Percentiles rank a stretch among this genome's conserved stretches.
Evolutionary conservation across 35 echinoderm and acorn worm species (phyloP).

Genomic region (Acanthaster planci): DNA sequence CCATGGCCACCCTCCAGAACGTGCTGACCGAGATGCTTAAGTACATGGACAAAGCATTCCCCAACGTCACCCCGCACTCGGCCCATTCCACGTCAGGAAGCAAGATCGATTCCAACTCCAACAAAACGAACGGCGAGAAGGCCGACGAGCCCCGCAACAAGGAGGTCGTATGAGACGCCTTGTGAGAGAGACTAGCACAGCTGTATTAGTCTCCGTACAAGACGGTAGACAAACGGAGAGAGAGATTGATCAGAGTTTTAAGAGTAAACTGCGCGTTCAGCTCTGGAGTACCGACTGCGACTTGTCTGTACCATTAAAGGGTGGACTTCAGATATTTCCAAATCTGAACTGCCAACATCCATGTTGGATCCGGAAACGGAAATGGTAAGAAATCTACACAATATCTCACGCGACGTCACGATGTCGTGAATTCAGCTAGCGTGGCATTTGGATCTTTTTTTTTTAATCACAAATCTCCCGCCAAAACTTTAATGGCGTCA

Average conservation of each 20-base stretch:
- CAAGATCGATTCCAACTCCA: constrained; percentile 55
- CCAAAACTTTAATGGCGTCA: neutral
- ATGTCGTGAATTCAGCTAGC: neutral
- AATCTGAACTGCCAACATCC: too few relatives aligned
- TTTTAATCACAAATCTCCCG: neutral
- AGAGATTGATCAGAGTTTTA: neutral
- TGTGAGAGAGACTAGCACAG: neutral
- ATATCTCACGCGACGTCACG: neutral
- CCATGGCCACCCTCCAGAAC: constrained; percentile 92
- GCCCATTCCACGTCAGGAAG: constrained; percentile 37
- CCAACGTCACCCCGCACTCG: constrained; percentile 61
- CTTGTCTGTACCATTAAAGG: neutral
- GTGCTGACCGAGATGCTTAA: constrained; percentile 96
- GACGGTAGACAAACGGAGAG: constrained; percentile 4
- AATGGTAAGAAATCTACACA: neutral
- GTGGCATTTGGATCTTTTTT: neutral
- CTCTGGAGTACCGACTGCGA: neutral
- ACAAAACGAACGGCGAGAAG: constrained; percentile 52
- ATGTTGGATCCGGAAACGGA: neutral
- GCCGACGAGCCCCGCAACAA: constrained; percentile 33
- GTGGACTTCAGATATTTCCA: neutral
- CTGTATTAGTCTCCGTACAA: neutral
- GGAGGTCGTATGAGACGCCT: constrained; percentile 48
- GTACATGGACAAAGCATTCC: constrained; percentile 98
- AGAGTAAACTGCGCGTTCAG: neutral